phyloP scores from a whole-genome alignment of 2,797 vertebrate genomes.

The Danio tinwini region DNA sequence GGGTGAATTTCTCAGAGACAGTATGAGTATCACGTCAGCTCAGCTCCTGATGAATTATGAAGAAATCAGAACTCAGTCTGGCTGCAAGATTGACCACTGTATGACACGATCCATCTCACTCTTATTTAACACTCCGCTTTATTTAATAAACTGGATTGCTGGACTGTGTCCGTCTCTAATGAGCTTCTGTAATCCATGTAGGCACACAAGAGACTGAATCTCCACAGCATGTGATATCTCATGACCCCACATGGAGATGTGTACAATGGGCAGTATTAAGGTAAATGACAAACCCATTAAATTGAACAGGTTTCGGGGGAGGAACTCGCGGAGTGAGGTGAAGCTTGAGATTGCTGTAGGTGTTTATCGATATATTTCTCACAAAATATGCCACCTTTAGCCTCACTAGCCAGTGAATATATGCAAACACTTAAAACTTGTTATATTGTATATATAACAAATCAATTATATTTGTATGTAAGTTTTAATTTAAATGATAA shows the following conservation, averaged over 20 bases:
- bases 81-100: constrained; percentile 16
- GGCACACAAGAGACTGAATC: constrained; percentile 47
- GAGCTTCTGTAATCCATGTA: constrained; percentile 36
- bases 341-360: constrained; percentile 12
- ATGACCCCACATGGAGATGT: constrained; percentile 31
- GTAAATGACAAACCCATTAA: constrained; percentile 25
- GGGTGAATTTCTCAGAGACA: constrained; percentile 3
- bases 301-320: neutral
- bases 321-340: constrained; percentile 5
- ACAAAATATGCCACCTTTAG: no score
- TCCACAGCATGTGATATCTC: constrained; percentile 60
- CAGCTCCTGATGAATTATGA: constrained; percentile 9
- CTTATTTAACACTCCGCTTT: constrained; percentile 52
- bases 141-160: constrained; percentile 59
- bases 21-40: constrained; percentile 3
- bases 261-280: constrained; percentile 1
- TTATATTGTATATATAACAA: no score
- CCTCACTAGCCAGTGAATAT: neutral
- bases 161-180: constrained; percentile 59
- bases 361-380: neutral
- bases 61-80: constrained; percentile 40
- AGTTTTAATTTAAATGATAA: neutral
- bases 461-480: neutral
- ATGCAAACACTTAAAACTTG: neutral
- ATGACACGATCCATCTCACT: constrained; percentile 29